Percentiles rank a stretch among this genome's conserved stretches.
These are phyloP conservation scores for Delphinapterus leucas DNA, from an alignment of 2,113 vertebrate genomes.

Conservation along the genomic window DNA sequence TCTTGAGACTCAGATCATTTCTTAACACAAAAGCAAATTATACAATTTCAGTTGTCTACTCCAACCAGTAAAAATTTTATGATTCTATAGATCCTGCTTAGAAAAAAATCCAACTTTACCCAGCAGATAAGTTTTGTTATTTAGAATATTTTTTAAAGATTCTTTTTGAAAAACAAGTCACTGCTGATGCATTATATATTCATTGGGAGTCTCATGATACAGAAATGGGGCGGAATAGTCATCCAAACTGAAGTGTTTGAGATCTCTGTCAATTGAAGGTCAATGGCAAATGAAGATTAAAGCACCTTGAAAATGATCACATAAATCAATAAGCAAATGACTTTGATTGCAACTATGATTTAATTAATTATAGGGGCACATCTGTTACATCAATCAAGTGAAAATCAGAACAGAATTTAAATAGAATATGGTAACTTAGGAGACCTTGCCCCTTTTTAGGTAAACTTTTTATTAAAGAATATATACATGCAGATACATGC, in stretches of 20 bases:
- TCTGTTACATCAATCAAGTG: slow-evolving; percentile 66
- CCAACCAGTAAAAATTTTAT: background rate
- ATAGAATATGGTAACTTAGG: background rate
- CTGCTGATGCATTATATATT: background rate
- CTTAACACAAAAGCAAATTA: background rate
- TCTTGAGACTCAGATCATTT: background rate
- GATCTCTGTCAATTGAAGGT: slow-evolving; percentile 51
- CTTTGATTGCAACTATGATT: slow-evolving; percentile 67
- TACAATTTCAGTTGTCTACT: background rate
- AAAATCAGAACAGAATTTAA: slow-evolving; percentile 63
- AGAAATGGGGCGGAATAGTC: background rate
- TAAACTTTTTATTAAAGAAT: background rate
- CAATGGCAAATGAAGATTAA: slow-evolving; percentile 66
- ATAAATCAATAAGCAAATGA: slow-evolving; percentile 71
- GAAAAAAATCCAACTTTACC: background rate
- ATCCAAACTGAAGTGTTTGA: slow-evolving; percentile 6
- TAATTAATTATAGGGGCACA: slow-evolving; percentile 64
- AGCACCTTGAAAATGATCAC: slow-evolving; percentile 63
- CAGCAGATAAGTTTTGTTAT: background rate
- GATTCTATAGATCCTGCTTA: background rate
- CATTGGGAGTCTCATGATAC: background rate
- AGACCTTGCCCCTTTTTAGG: background rate
- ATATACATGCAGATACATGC: background rate
- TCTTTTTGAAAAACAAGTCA: background rate
- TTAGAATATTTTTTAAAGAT: background rate